A percentile compares a stretch with the other conserved stretches of the same genome.
phyloP scores from a whole-genome alignment of 2,888 invertebrate species.

The Zygaena filipendulae region DNA sequence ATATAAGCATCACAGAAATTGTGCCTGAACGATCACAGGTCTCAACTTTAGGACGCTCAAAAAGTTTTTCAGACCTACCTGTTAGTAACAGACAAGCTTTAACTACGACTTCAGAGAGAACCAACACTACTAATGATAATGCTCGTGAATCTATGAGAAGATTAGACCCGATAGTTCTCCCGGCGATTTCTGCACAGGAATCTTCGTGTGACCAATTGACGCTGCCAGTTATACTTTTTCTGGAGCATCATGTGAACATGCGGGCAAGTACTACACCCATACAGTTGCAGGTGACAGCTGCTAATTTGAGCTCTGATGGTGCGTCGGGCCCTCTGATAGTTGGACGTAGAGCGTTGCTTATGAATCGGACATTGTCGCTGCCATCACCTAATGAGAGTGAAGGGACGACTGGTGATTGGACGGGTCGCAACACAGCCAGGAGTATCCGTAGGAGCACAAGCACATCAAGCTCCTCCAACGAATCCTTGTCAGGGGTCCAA shows the following conservation, averaged over 20 bases:
- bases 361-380: slow-evolving; percentile 51
- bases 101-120: slow-evolving; percentile 36
- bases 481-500: slow-evolving; percentile 38
- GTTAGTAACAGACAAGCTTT: slow-evolving; percentile 31
- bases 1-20: slow-evolving; percentile 25
- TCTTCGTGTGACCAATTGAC: slow-evolving; percentile 44
- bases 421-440: slow-evolving; percentile 39
- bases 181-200: slow-evolving; percentile 40
- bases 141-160: slow-evolving; percentile 55
- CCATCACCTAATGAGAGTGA: slow-evolving; percentile 58
- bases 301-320: slow-evolving; percentile 50
- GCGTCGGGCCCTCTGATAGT: slow-evolving; percentile 53
- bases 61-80: slow-evolving; percentile 49
- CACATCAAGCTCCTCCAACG: slow-evolving; percentile 49
- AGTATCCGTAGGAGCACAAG: slow-evolving; percentile 46
- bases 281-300: slow-evolving; percentile 56
- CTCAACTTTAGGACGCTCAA: slow-evolving; percentile 38
- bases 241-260: slow-evolving; percentile 56
- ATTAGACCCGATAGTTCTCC: slow-evolving; percentile 53
- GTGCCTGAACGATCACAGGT: slow-evolving; percentile 26
- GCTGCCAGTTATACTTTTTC: slow-evolving; percentile 54
- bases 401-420: slow-evolving; percentile 45
- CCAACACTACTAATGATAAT: slow-evolving; percentile 38
- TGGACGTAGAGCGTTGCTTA: slow-evolving; percentile 48
- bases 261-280: slow-evolving; percentile 58